phyloP scores from a whole-genome alignment of 2,797 vertebrate species.

The Serranus cabrilla region DNA sequence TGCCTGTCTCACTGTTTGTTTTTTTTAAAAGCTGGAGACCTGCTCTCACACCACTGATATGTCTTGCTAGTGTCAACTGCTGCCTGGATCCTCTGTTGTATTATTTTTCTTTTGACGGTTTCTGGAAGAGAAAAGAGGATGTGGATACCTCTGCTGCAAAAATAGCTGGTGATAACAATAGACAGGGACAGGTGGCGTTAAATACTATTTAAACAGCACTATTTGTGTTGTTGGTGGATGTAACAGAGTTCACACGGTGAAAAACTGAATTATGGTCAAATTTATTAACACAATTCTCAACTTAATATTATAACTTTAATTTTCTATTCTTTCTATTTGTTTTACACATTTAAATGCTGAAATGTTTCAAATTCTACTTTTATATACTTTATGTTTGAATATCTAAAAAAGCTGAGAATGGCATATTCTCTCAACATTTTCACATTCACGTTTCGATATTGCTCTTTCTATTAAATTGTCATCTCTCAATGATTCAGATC shows the following conservation, averaged over 20 bases:
- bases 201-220: neutral
- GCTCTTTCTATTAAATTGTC: no score
- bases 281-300: neutral
- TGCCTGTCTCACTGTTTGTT: conserved; percentile 37
- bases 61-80: conserved; percentile 73
- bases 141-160: neutral
- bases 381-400: no score
- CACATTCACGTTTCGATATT: no score
- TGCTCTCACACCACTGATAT: conserved; percentile 17
- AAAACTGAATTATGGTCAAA: neutral
- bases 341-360: no score
- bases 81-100: conserved; percentile 79
- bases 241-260: neutral
- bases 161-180: neutral
- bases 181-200: neutral
- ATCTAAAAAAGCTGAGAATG: no score
- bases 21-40: fast-evolving
- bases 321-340: no score
- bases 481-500: no score
- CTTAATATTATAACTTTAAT: neutral
- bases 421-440: no score
- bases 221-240: neutral
- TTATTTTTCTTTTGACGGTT: conserved; percentile 79
- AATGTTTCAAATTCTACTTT: no score
- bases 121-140: conserved; percentile 74